Evolutionary conservation across 2,888 invertebrate genomes (phyloP), one percentile per base, ranked within the genome.

Genomic region (Epirrhoe alternata): DNA sequence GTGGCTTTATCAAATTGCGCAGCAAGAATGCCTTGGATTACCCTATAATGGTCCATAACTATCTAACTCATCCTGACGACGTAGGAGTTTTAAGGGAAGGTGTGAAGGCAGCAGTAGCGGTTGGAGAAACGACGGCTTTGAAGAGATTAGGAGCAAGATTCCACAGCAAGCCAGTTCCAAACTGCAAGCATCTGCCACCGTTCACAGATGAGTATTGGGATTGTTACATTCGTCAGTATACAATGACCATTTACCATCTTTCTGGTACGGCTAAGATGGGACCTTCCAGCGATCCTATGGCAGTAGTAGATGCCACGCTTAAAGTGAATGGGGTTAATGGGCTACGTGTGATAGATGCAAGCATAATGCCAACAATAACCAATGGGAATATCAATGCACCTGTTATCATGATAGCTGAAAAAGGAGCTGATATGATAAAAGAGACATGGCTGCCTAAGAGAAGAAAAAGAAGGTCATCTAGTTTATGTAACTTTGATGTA

Each of bases 11-110:
- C 0, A 96, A 96, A 74, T 86, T 98, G 1, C 94, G 94, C 53
- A 95, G 95, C 0, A 95, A 94, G 56, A 95, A 97, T 86, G 96
- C 97, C 0, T 84, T 95, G 81, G 96, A 97, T 6, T 97, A 98
- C 85, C 99, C 99, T 0, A 90, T 97, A 5, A 94, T 99, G 83
- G 96, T 97, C 77, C 98, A 98, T 80, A 99, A 99, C 85, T 99
- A 99, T 83, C 92, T 99, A 68, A 96, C 97, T 0, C 96, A 98
- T 84, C 97, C 96, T 0, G 95, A 97, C 68, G 99, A 99, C 77
- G 96, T 98, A 0, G 94, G 95, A 33, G 97, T 97, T 0, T 86
- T 98, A 59, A 93, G 97, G 24, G 98, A 98, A 87, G 98, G 98
- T 12, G 96, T 97, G 0, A 98, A 98, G 84, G 96, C 97, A 0